A percentile compares a stretch with the other conserved stretches of the same genome.
Conservation (phyloP, 1,140 invertebrate species). For the Cephus cinctus region DNA sequence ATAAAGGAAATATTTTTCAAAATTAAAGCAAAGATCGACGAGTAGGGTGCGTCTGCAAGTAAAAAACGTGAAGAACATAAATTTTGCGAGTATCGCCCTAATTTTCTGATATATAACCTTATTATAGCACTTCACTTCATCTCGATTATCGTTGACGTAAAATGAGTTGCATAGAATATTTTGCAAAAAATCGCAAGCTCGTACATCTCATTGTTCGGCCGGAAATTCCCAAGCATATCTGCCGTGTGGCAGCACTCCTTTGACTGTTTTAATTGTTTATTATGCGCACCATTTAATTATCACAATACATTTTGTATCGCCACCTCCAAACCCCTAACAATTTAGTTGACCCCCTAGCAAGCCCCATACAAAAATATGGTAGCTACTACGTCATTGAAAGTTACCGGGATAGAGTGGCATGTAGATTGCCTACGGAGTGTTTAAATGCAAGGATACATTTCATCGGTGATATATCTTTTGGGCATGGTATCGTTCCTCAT, state of each 20-base stretch:
- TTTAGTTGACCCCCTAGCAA: constrained; percentile 47
- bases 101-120: constrained; percentile 28
- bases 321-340: constrained; percentile 38
- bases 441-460: too few relatives aligned
- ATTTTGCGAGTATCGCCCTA: neutral
- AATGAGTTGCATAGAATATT: constrained; percentile 15
- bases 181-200: constrained; percentile 7
- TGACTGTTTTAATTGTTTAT: constrained; percentile 35
- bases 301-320: constrained; percentile 41
- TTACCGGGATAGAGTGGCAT: neutral
- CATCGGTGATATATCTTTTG: too few relatives aligned
- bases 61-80: neutral
- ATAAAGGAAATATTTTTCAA: constrained; percentile 4
- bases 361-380: constrained; percentile 35
- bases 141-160: constrained; percentile 18
- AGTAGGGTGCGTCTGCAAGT: neutral
- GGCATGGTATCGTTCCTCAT: too few relatives aligned
- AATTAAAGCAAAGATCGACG: neutral
- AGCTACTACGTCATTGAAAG: neutral
- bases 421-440: too few relatives aligned
- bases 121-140: constrained; percentile 19
- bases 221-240: constrained; percentile 27
- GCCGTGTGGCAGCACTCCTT: constrained; percentile 22
- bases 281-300: constrained; percentile 42
- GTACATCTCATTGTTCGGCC: constrained; percentile 16